Evolutionary conservation across 2,113 vertebrate genomes (phyloP).

Genomic region (Pachyramphus minor): DNA sequence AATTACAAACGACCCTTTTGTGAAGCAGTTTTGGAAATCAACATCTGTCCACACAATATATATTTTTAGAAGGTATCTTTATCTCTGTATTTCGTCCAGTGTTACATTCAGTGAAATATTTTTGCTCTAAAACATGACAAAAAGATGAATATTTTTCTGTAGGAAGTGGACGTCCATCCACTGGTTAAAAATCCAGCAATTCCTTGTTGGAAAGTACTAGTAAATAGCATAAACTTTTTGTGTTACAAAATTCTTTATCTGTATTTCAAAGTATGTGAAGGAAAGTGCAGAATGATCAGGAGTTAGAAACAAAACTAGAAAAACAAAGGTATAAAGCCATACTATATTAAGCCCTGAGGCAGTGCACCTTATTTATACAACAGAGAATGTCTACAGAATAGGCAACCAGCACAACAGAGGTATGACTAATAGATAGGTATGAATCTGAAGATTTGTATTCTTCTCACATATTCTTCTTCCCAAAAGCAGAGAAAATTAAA

Average conservation of each 20-base stretch:
- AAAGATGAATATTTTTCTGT: not conserved
- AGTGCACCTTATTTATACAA: slow-evolving; percentile 58
- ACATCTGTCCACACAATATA: not conserved
- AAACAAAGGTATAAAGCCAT: slow-evolving; percentile 39
- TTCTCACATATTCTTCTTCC: not conserved
- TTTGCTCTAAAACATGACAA: not conserved
- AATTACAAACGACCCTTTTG: not conserved
- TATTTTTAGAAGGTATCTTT: not conserved
- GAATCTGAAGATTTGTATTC: slow-evolving; percentile 53
- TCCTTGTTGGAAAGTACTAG: not conserved
- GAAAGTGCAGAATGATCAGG: not conserved
- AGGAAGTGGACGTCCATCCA: not conserved
- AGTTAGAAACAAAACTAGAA: slow-evolving; percentile 1
- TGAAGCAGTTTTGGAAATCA: not conserved
- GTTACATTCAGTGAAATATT: not conserved
- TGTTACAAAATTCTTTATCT: not conserved
- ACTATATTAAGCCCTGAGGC: slow-evolving; percentile 48
- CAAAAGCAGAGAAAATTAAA: slow-evolving; percentile 50
- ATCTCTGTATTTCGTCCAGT: not conserved
- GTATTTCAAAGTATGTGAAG: not conserved
- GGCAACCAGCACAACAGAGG: slow-evolving; percentile 50
- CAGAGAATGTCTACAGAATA: slow-evolving; percentile 47
- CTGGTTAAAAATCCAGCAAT: not conserved
- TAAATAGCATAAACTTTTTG: not conserved
- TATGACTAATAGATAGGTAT: slow-evolving; percentile 55